Evolutionary conservation across 2,888 invertebrate species (phyloP), one percentile per base, ranked within the genome.

Genomic region (Limnephilus rhombicus): DNA sequence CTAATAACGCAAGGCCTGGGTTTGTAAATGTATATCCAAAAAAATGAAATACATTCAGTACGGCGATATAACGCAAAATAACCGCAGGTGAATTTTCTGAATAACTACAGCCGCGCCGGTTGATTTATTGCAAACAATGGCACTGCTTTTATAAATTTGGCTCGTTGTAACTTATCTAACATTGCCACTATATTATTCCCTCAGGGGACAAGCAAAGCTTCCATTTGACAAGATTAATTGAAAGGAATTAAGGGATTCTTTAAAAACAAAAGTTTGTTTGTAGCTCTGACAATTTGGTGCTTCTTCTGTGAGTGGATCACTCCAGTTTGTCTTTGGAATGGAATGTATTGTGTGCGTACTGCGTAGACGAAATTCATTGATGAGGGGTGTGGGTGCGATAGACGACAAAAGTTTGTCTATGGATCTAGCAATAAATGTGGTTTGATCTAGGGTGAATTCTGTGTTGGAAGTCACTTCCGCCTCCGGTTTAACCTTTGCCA

Each of bases 71-170:
- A 68, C 24, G 9, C 68, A 24, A 68, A 68, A 68, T 9, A 68
- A 5, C 24, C 68, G 9, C 68, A 68, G 24, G 68, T 68, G 24
- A 68, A 68, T 68, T n/a, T 5, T 68, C 24, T n/a, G 24, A 68
- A 68, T 18, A 7, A 68, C n/a, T 68, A 68, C 68, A 0, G 24
- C n/a, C 68, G 68, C 68, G n/a, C n/a, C n/a, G 37, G 41, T 37
- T 85, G 85, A 85, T 85, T 85, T 85, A 85, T 85, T 41, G 85
- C 41, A 85, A 85, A 85, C 85, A 86, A 53, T 86, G 24, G n/a
- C 24, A n/a, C n/a, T 68, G 24, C 68, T 68, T 68, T n/a, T 68
- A 68, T n/a, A 68, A 68, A 68, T 68, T 24, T 68, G 24, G 24
- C 9, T 68, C 68, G 24, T 7, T 68, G 68, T 24, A 68, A 68